These are phyloP conservation scores for Indicator indicator DNA, from an alignment of 2,113 vertebrate species.

Conservation along the genomic window DNA sequence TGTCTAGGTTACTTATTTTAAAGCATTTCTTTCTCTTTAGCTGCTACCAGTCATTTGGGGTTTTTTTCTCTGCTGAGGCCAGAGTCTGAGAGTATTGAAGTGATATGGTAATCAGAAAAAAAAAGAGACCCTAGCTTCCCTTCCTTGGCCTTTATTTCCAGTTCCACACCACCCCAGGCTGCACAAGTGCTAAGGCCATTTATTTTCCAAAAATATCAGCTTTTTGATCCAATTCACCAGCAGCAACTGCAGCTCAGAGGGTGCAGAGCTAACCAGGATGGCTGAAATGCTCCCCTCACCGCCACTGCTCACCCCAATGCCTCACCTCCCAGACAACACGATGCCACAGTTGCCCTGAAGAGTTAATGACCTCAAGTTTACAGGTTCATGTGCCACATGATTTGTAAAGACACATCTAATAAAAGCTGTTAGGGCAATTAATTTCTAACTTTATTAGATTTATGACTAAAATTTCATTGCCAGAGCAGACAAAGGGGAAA, in stretches of 20 bases:
- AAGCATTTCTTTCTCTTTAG: neutral
- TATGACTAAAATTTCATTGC: neutral
- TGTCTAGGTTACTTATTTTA: neutral
- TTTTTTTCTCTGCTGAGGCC: neutral
- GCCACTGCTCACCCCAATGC: fast-evolving
- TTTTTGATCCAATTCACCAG: neutral
- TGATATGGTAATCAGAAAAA: neutral
- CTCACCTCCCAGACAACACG: neutral
- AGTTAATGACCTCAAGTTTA: neutral
- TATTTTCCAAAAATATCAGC: neutral
- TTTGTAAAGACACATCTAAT: neutral
- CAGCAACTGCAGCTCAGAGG: neutral
- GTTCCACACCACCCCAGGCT: neutral
- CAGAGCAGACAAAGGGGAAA: neutral
- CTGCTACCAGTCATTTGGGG: neutral
- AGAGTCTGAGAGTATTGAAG: neutral
- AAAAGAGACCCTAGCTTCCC: neutral
- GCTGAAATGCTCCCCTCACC: neutral
- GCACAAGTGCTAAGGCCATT: neutral
- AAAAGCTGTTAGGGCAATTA: neutral
- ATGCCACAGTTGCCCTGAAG: neutral
- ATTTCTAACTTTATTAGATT: neutral
- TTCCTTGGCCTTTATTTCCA: neutral
- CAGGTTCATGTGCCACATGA: neutral
- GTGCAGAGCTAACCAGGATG: neutral